Conservation (phyloP, 2,888 invertebrate species). For the Silvanus unidentatus region DNA sequence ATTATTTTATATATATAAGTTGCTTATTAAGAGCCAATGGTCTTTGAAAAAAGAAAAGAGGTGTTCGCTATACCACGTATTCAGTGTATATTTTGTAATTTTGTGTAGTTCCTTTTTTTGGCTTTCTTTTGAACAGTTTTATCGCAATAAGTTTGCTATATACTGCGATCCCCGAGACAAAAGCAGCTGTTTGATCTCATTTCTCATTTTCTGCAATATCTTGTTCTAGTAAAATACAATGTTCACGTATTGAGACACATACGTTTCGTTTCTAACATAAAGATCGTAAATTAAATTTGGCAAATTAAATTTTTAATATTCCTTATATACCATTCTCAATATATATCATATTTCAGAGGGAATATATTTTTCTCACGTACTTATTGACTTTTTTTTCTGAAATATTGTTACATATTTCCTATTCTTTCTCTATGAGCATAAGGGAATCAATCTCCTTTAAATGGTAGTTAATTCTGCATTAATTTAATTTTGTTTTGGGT, state of each 20-base stretch:
- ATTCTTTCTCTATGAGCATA: too few relatives aligned
- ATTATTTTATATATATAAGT: too few relatives aligned
- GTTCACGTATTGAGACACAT: slow-evolving; percentile 12
- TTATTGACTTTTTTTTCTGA: too few relatives aligned
- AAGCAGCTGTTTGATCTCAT: slow-evolving; percentile 23
- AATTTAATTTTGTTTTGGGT: too few relatives aligned
- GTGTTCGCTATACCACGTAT: too few relatives aligned
- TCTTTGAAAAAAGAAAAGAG: too few relatives aligned
- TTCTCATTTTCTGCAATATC: slow-evolving; percentile 18
- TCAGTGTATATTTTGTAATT: background rate
- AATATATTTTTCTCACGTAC: too few relatives aligned
- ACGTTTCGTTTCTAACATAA: slow-evolving; percentile 5
- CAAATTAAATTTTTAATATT: slow-evolving; percentile 1
- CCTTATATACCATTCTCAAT: background rate
- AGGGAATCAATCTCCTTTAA: too few relatives aligned
- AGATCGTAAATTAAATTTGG: background rate
- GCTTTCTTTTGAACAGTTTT: slow-evolving; percentile 18
- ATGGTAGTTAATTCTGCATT: too few relatives aligned
- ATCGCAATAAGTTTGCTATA: slow-evolving; percentile 21
- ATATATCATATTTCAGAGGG: too few relatives aligned
- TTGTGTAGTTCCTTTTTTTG: slow-evolving; percentile 8
- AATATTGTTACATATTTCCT: too few relatives aligned
- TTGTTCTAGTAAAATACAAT: slow-evolving; percentile 3
- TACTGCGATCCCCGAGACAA: slow-evolving; percentile 16
- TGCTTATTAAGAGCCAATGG: too few relatives aligned